Evolutionary conservation across 2,797 vertebrate genomes (phyloP).

Genomic region (Morus bassanus): DNA sequence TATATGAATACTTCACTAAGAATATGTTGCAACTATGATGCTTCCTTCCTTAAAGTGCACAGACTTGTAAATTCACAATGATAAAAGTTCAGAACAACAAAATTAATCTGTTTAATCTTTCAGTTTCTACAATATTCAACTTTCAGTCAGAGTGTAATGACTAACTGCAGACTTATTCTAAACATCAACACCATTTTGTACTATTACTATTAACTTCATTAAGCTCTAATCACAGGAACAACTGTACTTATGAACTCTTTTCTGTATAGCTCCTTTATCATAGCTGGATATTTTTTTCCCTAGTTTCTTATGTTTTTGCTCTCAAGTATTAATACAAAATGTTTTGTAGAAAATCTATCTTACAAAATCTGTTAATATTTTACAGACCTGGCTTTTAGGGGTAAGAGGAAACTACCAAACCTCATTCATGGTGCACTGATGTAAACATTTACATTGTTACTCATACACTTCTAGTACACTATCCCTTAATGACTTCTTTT

Average conservation of each 20-base stretch:
- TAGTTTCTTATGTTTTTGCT: not conserved
- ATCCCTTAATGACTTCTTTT: not conserved
- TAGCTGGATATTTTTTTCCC: not conserved
- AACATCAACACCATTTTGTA: not conserved
- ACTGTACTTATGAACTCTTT: not conserved
- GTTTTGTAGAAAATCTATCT: not conserved
- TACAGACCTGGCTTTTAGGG: not conserved
- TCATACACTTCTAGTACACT: not conserved
- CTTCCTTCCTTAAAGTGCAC: not conserved
- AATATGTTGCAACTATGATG: not conserved
- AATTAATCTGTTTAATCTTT: not conserved
- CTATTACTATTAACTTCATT: not conserved
- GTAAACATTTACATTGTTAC: not conserved
- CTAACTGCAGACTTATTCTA: not conserved
- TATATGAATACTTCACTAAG: not conserved
- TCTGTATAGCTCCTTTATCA: not conserved
- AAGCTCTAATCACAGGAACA: not conserved
- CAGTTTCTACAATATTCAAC: not conserved
- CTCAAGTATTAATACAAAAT: not conserved
- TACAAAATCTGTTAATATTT: not conserved
- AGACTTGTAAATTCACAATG: not conserved
- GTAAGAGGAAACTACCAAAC: not conserved
- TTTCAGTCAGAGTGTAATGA: not conserved
- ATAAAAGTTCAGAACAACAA: not conserved
- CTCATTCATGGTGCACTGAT: not conserved